A percentile compares a stretch with the other conserved stretches of the same genome.
phyloP scores from a whole-genome alignment of 2,888 invertebrate genomes.

The Cosmia trapezina region DNA sequence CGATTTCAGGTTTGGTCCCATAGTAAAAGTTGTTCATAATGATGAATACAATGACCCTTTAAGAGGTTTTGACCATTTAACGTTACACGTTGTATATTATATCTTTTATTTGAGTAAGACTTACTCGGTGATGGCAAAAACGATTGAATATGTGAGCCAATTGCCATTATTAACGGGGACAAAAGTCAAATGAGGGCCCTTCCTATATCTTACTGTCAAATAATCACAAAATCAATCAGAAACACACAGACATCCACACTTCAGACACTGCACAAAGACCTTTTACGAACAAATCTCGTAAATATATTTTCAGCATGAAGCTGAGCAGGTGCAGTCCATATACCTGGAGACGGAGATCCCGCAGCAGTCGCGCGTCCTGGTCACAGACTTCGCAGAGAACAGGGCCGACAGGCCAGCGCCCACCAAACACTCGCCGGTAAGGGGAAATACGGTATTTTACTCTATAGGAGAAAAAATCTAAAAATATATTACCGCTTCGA shows the following conservation, averaged over 20 bases:
- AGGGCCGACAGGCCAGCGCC: slow-evolving; percentile 80
- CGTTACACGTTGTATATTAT: too few species aligned
- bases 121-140: neutral
- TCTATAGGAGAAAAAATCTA: too few species aligned
- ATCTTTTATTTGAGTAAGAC: neutral
- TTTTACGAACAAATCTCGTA: slow-evolving; percentile 10
- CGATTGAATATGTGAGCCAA: neutral
- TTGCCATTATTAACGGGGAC: neutral
- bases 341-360: slow-evolving; percentile 95
- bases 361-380: slow-evolving; percentile 94
- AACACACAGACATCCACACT: neutral
- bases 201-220: neutral
- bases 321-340: slow-evolving; percentile 91
- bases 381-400: slow-evolving; percentile 94
- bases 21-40: too few species aligned
- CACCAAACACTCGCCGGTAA: slow-evolving; percentile 90
- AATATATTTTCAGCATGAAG: slow-evolving; percentile 75
- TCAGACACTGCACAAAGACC: neutral
- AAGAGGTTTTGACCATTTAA: too few species aligned
- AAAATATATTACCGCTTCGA: too few species aligned
- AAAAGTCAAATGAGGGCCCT: neutral
- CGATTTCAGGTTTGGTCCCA: too few species aligned
- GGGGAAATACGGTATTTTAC: too few species aligned
- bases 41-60: too few species aligned
- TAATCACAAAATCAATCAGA: neutral